These are phyloP conservation scores for Morelia viridis DNA, from an alignment of 2,797 vertebrate species.

Conservation along the genomic window DNA sequence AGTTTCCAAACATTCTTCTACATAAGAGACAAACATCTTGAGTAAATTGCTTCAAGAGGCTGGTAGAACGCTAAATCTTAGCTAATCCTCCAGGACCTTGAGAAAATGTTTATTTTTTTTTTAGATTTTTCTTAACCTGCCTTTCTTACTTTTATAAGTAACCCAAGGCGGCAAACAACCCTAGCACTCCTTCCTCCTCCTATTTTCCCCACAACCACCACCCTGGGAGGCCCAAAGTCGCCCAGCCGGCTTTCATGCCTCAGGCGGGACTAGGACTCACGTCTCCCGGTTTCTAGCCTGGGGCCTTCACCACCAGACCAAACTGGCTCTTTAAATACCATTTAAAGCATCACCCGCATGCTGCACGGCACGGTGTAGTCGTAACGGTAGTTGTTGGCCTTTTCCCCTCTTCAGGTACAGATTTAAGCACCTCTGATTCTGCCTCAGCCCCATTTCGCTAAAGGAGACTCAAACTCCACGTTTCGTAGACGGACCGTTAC, in stretches of 20 bases:
- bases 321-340: neutral
- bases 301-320: no score
- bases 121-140: accelerated
- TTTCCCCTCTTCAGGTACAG: neutral
- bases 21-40: neutral
- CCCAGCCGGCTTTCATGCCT: no score
- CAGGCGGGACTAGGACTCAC: no score
- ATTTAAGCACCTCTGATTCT: accelerated
- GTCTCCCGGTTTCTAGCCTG: no score
- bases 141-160: no score
- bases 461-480: neutral
- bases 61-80: accelerated
- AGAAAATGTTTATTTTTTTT: neutral
- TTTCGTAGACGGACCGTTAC: neutral
- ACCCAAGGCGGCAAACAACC: no score
- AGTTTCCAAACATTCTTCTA: neutral
- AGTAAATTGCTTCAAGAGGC: neutral
- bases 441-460: neutral
- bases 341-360: neutral
- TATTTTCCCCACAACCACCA: no score
- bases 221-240: no score
- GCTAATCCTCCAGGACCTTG: constrained; percentile 27
- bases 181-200: no score
- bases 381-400: neutral
- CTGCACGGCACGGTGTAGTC: neutral